Evolutionary conservation across 2,797 vertebrate species (phyloP), one percentile per base, ranked within the genome.

Genomic region (Botia almorhae): DNA sequence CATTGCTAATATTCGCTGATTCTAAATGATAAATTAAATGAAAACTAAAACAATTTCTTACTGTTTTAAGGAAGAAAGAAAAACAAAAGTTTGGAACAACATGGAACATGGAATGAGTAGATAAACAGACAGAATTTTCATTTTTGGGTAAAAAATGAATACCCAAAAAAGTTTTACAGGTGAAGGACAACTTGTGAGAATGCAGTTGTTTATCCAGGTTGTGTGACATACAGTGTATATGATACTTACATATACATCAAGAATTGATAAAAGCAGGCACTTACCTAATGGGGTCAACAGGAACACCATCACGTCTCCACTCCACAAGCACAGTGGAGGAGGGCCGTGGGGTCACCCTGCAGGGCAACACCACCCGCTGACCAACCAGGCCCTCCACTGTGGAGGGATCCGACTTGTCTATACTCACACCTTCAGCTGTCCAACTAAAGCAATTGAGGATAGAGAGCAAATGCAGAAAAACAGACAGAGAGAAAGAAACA

Each of bases 301-400:
- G 86, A 74, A 89, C 81, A 1, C 96, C 95, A 0, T 98, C 95
- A 82, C 94, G 93, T 83, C 94, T 95, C 98, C 98, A 99, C 81
- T 96, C 93, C 0, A 96, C 93, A 2, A 60, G 69, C 19, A 96
- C 89, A 3, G 91, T 87, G 58, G 92, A 93, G 13, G 93, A 93
- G 0, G 95, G 95, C 0, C 88, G 93, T 1, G 96, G 95, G 73
- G 92, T 93, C 33, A 95, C 94, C 11, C 87, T 89, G 88, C 98
- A 99, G 81, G 94, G 94, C 89, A 99, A 85, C 87, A 92, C 93
- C 64, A 94, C 91, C 0, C 87, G 93, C 89, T 98, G 96, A 1
- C 97, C 96, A 23, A 87, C 81, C 0, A 86, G 80, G 1, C 92
- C 96, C 76, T 96, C 95, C 87, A 97, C 93, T 3, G 91, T 80